These are phyloP conservation scores for Mimas tiliae DNA, from an alignment of 2,888 invertebrate genomes.

Conservation along the genomic window DNA sequence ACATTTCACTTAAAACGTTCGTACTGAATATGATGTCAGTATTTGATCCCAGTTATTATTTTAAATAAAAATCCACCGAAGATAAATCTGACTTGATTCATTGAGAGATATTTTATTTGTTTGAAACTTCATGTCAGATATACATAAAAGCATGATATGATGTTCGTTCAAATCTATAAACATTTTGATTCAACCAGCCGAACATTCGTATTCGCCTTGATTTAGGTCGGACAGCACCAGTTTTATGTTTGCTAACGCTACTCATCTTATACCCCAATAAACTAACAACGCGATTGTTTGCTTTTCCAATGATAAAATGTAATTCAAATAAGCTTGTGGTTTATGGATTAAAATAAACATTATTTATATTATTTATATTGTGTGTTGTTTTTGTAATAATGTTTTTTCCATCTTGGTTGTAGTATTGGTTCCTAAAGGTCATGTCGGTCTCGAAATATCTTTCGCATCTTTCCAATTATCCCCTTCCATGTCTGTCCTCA, in stretches of 20 bases:
- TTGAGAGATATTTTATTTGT: constrained; percentile 12
- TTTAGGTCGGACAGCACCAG: constrained; percentile 57
- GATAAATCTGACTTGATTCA: not conserved
- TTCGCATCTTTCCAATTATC: too few relatives aligned
- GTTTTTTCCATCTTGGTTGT: too few relatives aligned
- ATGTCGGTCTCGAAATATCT: too few relatives aligned
- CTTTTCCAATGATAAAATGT: not conserved
- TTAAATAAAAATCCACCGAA: not conserved
- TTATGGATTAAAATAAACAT: not conserved
- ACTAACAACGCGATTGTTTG: constrained; percentile 6
- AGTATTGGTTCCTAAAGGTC: too few relatives aligned
- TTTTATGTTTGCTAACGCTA: constrained; percentile 38
- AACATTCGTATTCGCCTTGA: constrained; percentile 45
- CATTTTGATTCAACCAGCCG: constrained; percentile 44
- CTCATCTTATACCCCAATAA: constrained; percentile 10
- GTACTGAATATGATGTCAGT: not conserved
- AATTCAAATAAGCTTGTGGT: not conserved
- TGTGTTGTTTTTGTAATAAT: not conserved
- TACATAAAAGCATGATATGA: constrained; percentile 34
- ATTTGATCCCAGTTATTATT: constrained; percentile 7
- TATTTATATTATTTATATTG: not conserved
- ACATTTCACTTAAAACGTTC: not conserved
- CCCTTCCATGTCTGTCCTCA: too few relatives aligned
- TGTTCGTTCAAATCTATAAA: constrained; percentile 42
- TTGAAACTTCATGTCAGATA: constrained; percentile 37